Evolutionary conservation across 2,888 invertebrate species (phyloP).

Genomic region (Heliconius ethilla): DNA sequence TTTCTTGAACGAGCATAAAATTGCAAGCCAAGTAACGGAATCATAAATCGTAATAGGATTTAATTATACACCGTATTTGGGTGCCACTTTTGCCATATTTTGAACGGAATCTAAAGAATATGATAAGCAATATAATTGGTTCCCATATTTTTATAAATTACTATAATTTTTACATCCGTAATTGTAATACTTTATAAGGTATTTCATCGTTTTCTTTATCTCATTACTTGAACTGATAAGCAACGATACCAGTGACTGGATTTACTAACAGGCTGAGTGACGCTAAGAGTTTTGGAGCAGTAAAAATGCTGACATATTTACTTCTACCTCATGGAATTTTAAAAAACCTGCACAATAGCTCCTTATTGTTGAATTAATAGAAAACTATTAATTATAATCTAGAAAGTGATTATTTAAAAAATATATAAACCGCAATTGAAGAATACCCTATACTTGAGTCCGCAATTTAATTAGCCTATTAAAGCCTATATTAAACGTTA

Average conservation of each 20-base stretch:
- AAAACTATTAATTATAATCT: background rate
- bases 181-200: background rate
- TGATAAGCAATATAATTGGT: background rate
- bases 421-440: too few relatives aligned
- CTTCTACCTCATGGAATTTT: background rate
- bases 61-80: conserved; percentile 9
- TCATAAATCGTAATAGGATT: conserved; percentile 15
- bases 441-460: too few relatives aligned
- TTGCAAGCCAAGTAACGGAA: conserved; percentile 19
- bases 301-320: background rate
- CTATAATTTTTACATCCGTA: background rate
- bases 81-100: background rate
- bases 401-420: background rate
- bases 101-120: background rate
- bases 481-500: background rate
- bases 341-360: background rate
- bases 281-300: too few relatives aligned
- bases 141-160: background rate
- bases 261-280: background rate
- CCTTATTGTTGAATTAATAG: background rate
- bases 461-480: background rate
- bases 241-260: too few relatives aligned
- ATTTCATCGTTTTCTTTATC: background rate
- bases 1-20: conserved; percentile 13
- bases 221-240: background rate